Conservation (phyloP, 1,140 invertebrate genomes). For the Zelostemma sp. region DNA sequence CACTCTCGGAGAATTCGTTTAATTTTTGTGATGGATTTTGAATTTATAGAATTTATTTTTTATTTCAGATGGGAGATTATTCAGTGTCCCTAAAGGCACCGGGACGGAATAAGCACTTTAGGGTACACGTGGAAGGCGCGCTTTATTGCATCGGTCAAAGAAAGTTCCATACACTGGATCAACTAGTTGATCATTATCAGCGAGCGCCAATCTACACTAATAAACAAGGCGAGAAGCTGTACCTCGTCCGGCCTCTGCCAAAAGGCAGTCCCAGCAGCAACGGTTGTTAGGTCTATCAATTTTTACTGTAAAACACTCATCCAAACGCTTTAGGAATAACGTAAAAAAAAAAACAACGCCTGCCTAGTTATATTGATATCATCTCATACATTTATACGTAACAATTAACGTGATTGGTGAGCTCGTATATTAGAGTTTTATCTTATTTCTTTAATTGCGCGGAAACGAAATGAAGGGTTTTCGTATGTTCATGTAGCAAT, state of each 20-base stretch:
- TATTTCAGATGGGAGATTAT: slow-evolving; percentile 93
- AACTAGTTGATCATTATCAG: slow-evolving; percentile 98
- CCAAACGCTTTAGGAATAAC: slow-evolving; percentile 53
- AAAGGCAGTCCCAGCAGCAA: slow-evolving; percentile 73
- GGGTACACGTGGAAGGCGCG: slow-evolving; percentile 95
- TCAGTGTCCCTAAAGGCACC: slow-evolving; percentile 98
- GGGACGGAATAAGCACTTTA: slow-evolving; percentile 98
- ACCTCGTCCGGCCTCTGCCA: slow-evolving; percentile 88
- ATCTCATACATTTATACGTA: slow-evolving; percentile 69
- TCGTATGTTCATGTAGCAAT: slow-evolving; percentile 22
- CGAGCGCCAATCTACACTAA: slow-evolving; percentile 98
- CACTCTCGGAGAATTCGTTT: no score
- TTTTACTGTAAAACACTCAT: slow-evolving; percentile 41
- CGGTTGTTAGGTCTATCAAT: slow-evolving; percentile 64
- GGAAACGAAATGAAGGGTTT: slow-evolving; percentile 27
- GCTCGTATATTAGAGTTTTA: slow-evolving; percentile 66
- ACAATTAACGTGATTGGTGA: slow-evolving; percentile 65
- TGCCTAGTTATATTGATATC: slow-evolving; percentile 64
- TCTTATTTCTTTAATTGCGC: slow-evolving; percentile 45
- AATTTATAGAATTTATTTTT: slow-evolving; percentile 10
- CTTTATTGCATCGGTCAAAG: slow-evolving; percentile 98
- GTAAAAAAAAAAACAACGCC: slow-evolving; percentile 55
- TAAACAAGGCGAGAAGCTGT: slow-evolving; percentile 93
- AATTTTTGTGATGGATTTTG: no score
- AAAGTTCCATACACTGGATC: slow-evolving; percentile 95